Evolutionary conservation across 1,140 invertebrate genomes (phyloP).

Genomic region (Drosophila sp.): DNA sequence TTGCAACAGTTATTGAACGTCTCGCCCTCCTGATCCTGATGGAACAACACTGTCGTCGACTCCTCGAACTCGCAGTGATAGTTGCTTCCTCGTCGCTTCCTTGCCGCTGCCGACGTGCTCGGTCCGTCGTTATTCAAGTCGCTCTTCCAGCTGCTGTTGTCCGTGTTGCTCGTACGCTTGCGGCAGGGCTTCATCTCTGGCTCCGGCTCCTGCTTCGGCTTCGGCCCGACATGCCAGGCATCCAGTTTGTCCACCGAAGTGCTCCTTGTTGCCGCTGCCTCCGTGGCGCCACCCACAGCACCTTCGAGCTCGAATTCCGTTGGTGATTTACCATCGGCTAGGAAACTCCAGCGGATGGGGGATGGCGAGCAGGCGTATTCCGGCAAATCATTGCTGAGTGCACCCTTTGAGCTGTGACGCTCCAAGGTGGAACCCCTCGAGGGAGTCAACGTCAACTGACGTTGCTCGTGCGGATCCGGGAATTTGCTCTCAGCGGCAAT

Average conservation of each 20-base stretch:
- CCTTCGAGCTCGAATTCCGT: conserved; percentile 68
- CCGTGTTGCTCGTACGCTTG: conserved; percentile 53
- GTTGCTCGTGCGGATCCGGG: conserved; percentile 19
- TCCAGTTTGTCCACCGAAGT: conserved; percentile 49
- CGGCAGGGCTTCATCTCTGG: conserved; percentile 63
- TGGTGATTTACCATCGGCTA: conserved; percentile 77
- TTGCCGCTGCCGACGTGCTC: conserved; percentile 67
- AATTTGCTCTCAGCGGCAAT: conserved; percentile 41
- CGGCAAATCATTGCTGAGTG: conserved; percentile 76
- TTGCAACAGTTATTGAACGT: conserved; percentile 82
- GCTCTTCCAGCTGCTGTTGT: conserved; percentile 52
- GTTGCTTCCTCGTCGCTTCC: conserved; percentile 72
- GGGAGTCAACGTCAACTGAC: conserved; percentile 33
- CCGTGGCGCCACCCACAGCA: conserved; percentile 44
- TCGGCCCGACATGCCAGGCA: conserved; percentile 63
- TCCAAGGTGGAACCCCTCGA: conserved; percentile 74
- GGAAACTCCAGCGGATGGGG: conserved; percentile 83
- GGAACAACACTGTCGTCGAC: conserved; percentile 80
- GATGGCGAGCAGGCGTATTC: conserved; percentile 82
- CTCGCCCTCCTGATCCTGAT: conserved; percentile 77
- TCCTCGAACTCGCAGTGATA: conserved; percentile 79
- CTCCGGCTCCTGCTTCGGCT: conserved; percentile 15
- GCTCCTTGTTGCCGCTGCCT: conserved; percentile 1
- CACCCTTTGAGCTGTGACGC: conserved; percentile 74
- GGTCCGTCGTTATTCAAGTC: conserved; percentile 63